Percentiles rank a stretch among this genome's conserved stretches.
phyloP scores from a whole-genome alignment of 2,888 invertebrate genomes.

The Polydrusus tereticollis region DNA sequence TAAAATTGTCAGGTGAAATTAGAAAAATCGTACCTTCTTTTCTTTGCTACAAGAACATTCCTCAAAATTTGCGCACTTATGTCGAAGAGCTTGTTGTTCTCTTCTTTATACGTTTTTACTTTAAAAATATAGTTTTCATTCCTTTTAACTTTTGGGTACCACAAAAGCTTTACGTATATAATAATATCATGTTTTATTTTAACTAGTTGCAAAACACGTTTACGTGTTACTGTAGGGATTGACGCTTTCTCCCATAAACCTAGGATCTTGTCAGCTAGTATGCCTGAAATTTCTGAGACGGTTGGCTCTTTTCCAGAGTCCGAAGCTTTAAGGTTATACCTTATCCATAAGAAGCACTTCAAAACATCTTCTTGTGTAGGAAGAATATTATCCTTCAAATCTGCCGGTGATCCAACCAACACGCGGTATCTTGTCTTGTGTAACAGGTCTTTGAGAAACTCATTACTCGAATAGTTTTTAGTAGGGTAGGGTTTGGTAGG shows the following conservation, averaged over 20 bases:
- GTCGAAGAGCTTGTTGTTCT: neutral
- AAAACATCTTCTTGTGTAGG: neutral
- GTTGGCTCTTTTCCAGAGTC: too few relatives aligned
- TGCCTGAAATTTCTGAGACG: too few relatives aligned
- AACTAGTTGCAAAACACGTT: slow-evolving; percentile 29
- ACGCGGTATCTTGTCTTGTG: neutral
- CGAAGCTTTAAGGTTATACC: too few relatives aligned
- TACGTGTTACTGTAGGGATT: slow-evolving; percentile 24
- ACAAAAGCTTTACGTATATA: slow-evolving; percentile 23
- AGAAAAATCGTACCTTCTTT: slow-evolving; percentile 11
- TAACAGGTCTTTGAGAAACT: neutral
- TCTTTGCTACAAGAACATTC: slow-evolving; percentile 28
- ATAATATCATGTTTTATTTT: slow-evolving; percentile 15
- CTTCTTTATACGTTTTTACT: slow-evolving; percentile 18
- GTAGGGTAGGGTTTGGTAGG: too few relatives aligned
- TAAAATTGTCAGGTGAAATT: slow-evolving; percentile 11
- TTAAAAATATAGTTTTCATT: slow-evolving; percentile 18
- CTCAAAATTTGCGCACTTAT: too few relatives aligned
- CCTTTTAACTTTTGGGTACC: slow-evolving; percentile 23
- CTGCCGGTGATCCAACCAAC: neutral
- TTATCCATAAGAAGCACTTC: neutral
- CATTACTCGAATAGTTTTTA: neutral
- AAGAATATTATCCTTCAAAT: neutral
- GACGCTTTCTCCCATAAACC: slow-evolving; percentile 25
- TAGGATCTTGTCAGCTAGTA: slow-evolving; percentile 27